Evolutionary conservation across 2,797 vertebrate species (phyloP), one percentile per base, ranked within the genome.

Genomic region (Enteromius argenteus): DNA sequence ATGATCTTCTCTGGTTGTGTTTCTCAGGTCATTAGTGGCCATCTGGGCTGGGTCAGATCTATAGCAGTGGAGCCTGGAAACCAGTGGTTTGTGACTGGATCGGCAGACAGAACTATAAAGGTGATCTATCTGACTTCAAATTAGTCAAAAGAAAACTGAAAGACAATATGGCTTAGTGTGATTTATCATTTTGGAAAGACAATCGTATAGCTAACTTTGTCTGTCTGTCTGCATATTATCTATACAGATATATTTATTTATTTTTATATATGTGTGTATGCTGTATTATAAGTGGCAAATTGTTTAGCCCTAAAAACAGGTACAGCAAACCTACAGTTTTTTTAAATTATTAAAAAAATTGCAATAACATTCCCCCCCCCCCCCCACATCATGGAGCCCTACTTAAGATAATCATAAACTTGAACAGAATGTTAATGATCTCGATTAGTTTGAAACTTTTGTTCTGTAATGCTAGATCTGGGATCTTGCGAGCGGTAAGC

Each of bases 41-140:
- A 99, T 86, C 95, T 99, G 3, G 98, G 98, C 78, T 99, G 98
- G 98, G 98, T 99, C 87, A 96, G 98, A 58, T 98, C 96, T 81
- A 97, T 99, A 80, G 98, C 97, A 15, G 98, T 99, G 87, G 98
- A 99, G 89, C 98, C 98, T 49, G 98, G 98, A 51, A 99, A 99
- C 90, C 96, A 99, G 92, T 99, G 98, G 98, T 99, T 99, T 93
- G 98, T 99, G 84, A 99, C 98, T 35, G 98, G 98, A 19, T 99
- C 98, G 67, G 98, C 97, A 83, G 98, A 99, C 89, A 95, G 98
- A 93, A 99, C 98, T 62, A 99, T 99, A 92, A 99, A 99, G 96
- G 98, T 97, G 89, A 94, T 89, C 67, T 78, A 32, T 60, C 17
- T 58, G 53, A 56, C 0, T 72, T 64, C 7, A 19, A 1, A 46